Evolutionary conservation across 2,113 vertebrate species (phyloP), one percentile per base, ranked within the genome.

Genomic region (Phasianus colchicus): DNA sequence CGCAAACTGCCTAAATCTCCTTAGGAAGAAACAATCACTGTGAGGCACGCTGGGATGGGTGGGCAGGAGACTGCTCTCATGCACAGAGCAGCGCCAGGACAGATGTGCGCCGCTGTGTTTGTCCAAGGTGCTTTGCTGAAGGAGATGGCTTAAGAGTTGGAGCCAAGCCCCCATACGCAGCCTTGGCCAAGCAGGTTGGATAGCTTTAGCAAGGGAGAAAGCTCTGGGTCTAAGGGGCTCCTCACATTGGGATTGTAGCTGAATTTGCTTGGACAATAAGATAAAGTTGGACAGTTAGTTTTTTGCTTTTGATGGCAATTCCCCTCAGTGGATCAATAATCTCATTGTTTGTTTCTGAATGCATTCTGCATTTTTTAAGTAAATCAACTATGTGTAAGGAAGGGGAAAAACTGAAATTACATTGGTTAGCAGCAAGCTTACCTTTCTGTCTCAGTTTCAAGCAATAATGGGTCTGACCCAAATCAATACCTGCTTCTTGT

Each of bases 1-100:
- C 97, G 96, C 98, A 98, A 98, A 96, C 97, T 96, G 97, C 97
- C 97, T 95, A 98, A 98, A 98, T 98, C 98, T 98, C 95, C 95
- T 98, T 98, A 98, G 95, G 96, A 96, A 94, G 97, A 97, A 97
- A 95, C 98, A 98, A 98, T 98, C 97, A 86, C 95, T 88, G 97
- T 38, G 96, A 94, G 95, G 96, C 90, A 25, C 67, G 65, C 85
- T 32, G 70, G 90, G 93, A 67, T 58, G 92, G 92, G 96, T 22
- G 55, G 79, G 69, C 76, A 52, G 87, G 42, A 82, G 52, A 7
- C 38, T 63, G 10, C 29, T 45, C 38, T 63, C 48, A 3, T 4
- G 38, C 5, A 22, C 73, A 14, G 54, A 30, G 74, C 3, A 1
- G n/a, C 40, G 77, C 1, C 55, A 29, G 75, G 88, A 38, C 64